phyloP scores from a whole-genome alignment of 2,797 vertebrate genomes.

The Smutsia gigantea region DNA sequence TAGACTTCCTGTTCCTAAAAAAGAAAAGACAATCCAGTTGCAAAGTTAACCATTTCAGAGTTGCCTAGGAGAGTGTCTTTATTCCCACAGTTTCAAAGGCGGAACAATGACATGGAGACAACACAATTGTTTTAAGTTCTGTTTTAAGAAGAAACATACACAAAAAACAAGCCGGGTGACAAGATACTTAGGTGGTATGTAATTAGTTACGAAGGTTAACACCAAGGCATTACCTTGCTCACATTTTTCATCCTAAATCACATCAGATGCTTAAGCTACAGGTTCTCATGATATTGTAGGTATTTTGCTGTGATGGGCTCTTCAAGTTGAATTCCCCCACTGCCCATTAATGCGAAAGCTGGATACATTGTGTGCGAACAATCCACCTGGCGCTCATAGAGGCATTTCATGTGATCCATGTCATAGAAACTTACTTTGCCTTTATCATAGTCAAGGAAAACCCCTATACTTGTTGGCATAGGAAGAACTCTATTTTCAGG shows the following conservation, averaged over 20 bases:
- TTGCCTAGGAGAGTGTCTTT: conserved; percentile 14
- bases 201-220: conserved; percentile 74
- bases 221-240: conserved; percentile 59
- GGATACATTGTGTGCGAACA: conserved; percentile 97
- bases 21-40: conserved; percentile 68
- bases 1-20: conserved; percentile 64
- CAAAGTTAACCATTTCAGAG: conserved; percentile 61
- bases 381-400: conserved; percentile 96
- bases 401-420: conserved; percentile 93
- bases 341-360: conserved; percentile 95
- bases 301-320: conserved; percentile 90
- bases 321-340: conserved; percentile 93
- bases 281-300: conserved; percentile 86
- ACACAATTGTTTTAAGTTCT: background rate
- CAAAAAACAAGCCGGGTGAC: conserved; percentile 66
- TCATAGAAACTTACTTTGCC: conserved; percentile 95
- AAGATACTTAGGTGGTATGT: conserved; percentile 41
- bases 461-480: conserved; percentile 91
- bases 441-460: conserved; percentile 95
- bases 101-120: background rate
- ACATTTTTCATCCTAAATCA: background rate
- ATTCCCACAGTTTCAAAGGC: conserved; percentile 52
- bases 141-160: conserved; percentile 56
- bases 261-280: conserved; percentile 63
- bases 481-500: conserved; percentile 91